Evolutionary conservation across 37 sponge, comb jelly and placozoan genomes (phyloP), one percentile per base, ranked within the genome.

Genomic region (Theonella swinhoei): DNA sequence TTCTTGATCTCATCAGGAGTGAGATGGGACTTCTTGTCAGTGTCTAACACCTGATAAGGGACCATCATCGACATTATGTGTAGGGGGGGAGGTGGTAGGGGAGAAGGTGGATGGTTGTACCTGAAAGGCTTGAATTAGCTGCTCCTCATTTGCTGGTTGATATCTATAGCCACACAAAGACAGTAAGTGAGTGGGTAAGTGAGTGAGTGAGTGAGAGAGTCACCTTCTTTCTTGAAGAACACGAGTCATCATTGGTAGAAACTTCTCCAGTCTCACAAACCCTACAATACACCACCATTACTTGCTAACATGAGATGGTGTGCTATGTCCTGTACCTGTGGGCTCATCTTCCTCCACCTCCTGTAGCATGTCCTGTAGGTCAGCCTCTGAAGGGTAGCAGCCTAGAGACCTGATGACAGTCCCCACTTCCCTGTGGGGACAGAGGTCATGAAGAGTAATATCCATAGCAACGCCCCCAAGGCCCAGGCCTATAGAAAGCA

Each of bases 271-370:
- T 0, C 94, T 34, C 19, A 97, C 72, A 54, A 90, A 97, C 4
- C 93, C 98, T 47, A 14, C 14, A n/a, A n/a, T n/a, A n/a, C n/a
- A n/a, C n/a, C n/a, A n/a, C n/a, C n/a, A n/a, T n/a, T n/a, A n/a
- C n/a, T n/a, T n/a, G n/a, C n/a, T n/a, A n/a, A n/a, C n/a, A n/a
- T n/a, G n/a, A n/a, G n/a, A n/a, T n/a, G n/a, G n/a, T n/a, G n/a
- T n/a, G n/a, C n/a, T n/a, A n/a, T n/a, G 14, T 47, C 11, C 54
- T 14, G 7, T 47, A 47, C 54, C 54, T 32, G 96, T 97, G 43
- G 98, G 98, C 76, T 97, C 98, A 1, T 97, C 98, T 38, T 97
- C 98, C 72, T 97, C 98, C 1, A 95, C 89, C 58, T 88, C 95
- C 38, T 81, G 79, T n/a, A 97, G 83, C 84, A 97, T 89, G 66